These are phyloP conservation scores for Drosophila ohnishii DNA, from an alignment of 1,140 invertebrate species.

Conservation along the genomic window DNA sequence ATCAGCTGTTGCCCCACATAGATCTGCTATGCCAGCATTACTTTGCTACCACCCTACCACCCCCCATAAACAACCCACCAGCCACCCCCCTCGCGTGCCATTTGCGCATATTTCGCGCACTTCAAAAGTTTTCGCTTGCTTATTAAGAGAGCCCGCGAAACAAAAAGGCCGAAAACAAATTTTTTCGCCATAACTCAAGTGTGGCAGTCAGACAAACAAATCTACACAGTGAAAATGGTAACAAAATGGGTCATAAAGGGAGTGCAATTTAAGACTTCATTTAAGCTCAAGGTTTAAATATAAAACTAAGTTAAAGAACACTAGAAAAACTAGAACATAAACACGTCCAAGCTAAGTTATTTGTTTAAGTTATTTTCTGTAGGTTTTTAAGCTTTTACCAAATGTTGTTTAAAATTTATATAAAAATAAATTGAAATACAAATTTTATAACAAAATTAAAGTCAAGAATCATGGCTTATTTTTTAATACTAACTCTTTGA, in stretches of 20 bases:
- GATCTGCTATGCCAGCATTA: constrained; percentile 1
- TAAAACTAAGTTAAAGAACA: not conserved
- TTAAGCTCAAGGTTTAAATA: not conserved
- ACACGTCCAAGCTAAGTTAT: not conserved
- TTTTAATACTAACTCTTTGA: too few species aligned
- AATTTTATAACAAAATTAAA: too few species aligned
- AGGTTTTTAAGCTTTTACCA: not conserved
- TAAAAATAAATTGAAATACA: too few species aligned
- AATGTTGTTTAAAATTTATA: not conserved
- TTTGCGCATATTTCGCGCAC: constrained; percentile 74
- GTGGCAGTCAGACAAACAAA: constrained; percentile 51
- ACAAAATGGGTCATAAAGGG: constrained; percentile 2
- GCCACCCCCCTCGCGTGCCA: constrained; percentile 41
- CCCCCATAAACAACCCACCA: not conserved
- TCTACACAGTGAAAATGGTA: constrained; percentile 16
- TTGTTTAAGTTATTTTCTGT: too few species aligned
- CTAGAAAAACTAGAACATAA: not conserved
- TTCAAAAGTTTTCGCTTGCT: constrained; percentile 74
- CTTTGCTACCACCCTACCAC: not conserved
- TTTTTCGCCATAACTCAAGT: constrained; percentile 75
- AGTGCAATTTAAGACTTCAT: not conserved
- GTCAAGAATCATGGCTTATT: too few species aligned
- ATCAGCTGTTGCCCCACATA: constrained; percentile 36
- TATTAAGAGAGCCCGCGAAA: constrained; percentile 66
- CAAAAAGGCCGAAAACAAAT: constrained; percentile 55